Percentiles rank a stretch among this genome's conserved stretches.
Conservation (phyloP, 1,140 invertebrate species). For the Drosophila nannoptera region DNA sequence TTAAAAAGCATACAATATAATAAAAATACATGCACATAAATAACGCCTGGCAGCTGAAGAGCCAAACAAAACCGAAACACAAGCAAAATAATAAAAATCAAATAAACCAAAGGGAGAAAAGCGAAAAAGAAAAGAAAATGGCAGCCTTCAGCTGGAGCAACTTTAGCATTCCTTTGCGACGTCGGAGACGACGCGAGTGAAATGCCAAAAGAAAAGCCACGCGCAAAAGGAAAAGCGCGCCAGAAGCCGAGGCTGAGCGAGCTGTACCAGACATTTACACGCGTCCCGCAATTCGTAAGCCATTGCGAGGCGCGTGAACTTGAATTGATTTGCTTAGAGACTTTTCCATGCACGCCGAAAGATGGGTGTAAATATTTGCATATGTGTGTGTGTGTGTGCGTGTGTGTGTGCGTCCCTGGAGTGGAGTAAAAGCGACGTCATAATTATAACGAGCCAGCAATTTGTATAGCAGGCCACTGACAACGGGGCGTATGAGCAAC, state of each 20-base stretch:
- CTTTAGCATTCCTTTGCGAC: slow-evolving; percentile 27
- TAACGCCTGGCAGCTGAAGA: slow-evolving; percentile 47
- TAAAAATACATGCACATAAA: slow-evolving; percentile 62
- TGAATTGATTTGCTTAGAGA: slow-evolving; percentile 70
- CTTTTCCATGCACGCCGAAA: slow-evolving; percentile 29
- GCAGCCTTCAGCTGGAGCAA: slow-evolving; percentile 22
- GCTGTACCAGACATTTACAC: slow-evolving; percentile 54
- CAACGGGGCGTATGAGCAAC: slow-evolving; percentile 66
- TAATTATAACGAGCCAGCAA: slow-evolving; percentile 74
- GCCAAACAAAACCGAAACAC: slow-evolving; percentile 42
- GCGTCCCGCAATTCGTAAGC: slow-evolving; percentile 50
- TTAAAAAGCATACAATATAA: slow-evolving; percentile 61
- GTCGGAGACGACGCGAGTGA: slow-evolving; percentile 25
- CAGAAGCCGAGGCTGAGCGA: slow-evolving; percentile 46
- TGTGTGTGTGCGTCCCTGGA: slow-evolving; percentile 21
- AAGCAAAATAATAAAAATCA: slow-evolving; percentile 62
- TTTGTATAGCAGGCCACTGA: slow-evolving; percentile 50
- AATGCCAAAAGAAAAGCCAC: slow-evolving; percentile 17
- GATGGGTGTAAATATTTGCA: too few relatives aligned
- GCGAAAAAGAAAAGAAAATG: background rate
- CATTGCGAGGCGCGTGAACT: slow-evolving; percentile 67
- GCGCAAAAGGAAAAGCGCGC: slow-evolving; percentile 19
- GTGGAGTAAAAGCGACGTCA: slow-evolving; percentile 68
- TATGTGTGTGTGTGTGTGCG: background rate
- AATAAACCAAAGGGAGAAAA: slow-evolving; percentile 54